Evolutionary conservation across 2,888 invertebrate species (phyloP).

Genomic region (Temnothorax rugatulus): DNA sequence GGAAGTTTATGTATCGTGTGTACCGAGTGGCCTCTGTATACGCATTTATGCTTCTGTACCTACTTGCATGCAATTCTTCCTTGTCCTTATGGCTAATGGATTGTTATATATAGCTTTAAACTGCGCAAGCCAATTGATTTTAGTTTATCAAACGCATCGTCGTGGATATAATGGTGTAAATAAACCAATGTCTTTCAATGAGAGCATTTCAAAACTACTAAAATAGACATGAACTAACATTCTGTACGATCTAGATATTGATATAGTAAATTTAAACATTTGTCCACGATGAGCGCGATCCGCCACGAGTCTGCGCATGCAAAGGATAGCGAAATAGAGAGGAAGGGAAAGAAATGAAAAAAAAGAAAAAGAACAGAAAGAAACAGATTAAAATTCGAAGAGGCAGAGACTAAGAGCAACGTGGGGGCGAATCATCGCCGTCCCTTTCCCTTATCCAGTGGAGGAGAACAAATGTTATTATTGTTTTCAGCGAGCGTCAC

Average conservation of each 20-base stretch:
- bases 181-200: background rate
- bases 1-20: conserved; percentile 10
- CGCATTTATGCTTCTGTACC: conserved; percentile 65
- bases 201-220: background rate
- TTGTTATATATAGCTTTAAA: conserved; percentile 46
- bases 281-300: conserved; percentile 53
- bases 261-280: background rate
- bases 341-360: background rate
- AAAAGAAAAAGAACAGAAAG: background rate
- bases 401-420: conserved; percentile 9
- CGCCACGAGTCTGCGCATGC: conserved; percentile 61
- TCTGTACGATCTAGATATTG: background rate
- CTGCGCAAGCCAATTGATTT: conserved; percentile 4
- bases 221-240: background rate
- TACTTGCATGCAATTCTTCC: conserved; percentile 78
- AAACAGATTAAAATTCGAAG: conserved; percentile 22
- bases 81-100: conserved; percentile 59
- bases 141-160: conserved; percentile 33
- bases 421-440: conserved; percentile 22
- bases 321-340: conserved; percentile 25
- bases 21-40: conserved; percentile 62
- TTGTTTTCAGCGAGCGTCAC: conserved; percentile 85
- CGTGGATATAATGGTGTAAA: conserved; percentile 38
- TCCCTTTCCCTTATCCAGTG: conserved; percentile 16
- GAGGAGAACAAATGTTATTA: conserved; percentile 69